Evolutionary conservation across 2,888 invertebrate species (phyloP).

Genomic region (Oligia latruncula): DNA sequence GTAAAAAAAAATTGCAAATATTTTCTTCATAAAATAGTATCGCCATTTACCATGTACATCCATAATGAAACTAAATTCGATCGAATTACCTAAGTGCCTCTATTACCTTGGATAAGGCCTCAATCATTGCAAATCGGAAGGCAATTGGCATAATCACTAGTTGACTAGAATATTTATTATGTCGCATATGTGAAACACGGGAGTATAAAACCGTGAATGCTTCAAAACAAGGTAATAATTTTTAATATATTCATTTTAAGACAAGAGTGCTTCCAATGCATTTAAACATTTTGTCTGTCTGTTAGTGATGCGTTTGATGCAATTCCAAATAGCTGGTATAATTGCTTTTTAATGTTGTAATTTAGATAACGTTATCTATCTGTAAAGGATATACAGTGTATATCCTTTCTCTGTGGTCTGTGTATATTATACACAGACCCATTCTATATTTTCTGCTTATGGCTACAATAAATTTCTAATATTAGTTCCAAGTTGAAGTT

Average conservation of each 20-base stretch:
- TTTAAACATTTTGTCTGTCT: not conserved
- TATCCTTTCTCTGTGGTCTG: no score
- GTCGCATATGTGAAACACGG: not conserved
- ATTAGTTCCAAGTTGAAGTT: slow-evolving; percentile 15
- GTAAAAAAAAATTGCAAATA: not conserved
- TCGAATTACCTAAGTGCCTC: slow-evolving; percentile 22
- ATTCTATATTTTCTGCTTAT: slow-evolving; percentile 2
- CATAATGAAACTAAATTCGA: slow-evolving; percentile 23
- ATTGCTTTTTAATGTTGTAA: slow-evolving; percentile 13
- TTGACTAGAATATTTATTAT: slow-evolving; percentile 19
- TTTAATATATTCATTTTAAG: not conserved
- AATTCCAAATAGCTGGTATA: not conserved
- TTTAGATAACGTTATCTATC: not conserved
- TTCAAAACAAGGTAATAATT: slow-evolving; percentile 5
- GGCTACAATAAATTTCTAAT: not conserved
- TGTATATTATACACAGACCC: not conserved
- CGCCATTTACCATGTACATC: not conserved
- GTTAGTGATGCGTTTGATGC: not conserved
- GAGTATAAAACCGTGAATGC: not conserved
- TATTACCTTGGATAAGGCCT: slow-evolving; percentile 34
- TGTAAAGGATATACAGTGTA: not conserved
- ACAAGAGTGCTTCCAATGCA: not conserved
- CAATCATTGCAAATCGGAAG: slow-evolving; percentile 37
- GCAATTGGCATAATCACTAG: slow-evolving; percentile 30
- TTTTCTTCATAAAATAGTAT: slow-evolving; percentile 2